Conservation (phyloP, 64 coral and sea anemone species). For the Stichodactyla mertensii region DNA sequence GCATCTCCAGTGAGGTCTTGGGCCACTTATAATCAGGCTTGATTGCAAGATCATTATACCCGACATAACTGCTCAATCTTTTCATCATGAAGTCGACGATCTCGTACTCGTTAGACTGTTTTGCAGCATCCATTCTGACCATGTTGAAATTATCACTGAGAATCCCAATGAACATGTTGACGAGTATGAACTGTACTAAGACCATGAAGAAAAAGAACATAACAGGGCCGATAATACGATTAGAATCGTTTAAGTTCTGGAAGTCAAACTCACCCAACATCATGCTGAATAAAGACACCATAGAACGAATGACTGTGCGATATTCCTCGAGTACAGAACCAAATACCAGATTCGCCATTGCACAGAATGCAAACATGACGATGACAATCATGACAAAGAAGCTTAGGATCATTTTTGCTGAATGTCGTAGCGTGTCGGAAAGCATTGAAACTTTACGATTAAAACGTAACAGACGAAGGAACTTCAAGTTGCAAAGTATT, state of each 20-base stretch:
- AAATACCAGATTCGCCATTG: slow-evolving; percentile 47
- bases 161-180: slow-evolving; percentile 91
- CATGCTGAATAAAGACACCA: slow-evolving; percentile 76
- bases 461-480: slow-evolving; percentile 69
- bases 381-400: slow-evolving; percentile 69
- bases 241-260: slow-evolving; percentile 29
- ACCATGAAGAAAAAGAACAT: slow-evolving; percentile 78
- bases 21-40: slow-evolving; percentile 74
- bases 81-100: slow-evolving; percentile 75
- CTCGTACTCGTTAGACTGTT: slow-evolving; percentile 80
- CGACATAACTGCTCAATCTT: slow-evolving; percentile 45
- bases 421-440: slow-evolving; percentile 42
- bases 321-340: slow-evolving; percentile 51
- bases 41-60: slow-evolving; percentile 56
- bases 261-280: slow-evolving; percentile 75
- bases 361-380: slow-evolving; percentile 60
- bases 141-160: slow-evolving; percentile 69
- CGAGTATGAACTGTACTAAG: slow-evolving; percentile 65
- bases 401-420: slow-evolving; percentile 34
- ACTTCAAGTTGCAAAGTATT: slow-evolving; percentile 63
- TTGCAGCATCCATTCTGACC: slow-evolving; percentile 58
- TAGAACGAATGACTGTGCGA: slow-evolving; percentile 61
- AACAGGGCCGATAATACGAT: slow-evolving; percentile 54
- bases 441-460: slow-evolving; percentile 81
- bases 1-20: slow-evolving; percentile 54